A percentile compares a stretch with the other conserved stretches of the same genome.
Evolutionary conservation across 2,113 vertebrate species (phyloP).

Genomic region (Oncorhynchus keta): DNA sequence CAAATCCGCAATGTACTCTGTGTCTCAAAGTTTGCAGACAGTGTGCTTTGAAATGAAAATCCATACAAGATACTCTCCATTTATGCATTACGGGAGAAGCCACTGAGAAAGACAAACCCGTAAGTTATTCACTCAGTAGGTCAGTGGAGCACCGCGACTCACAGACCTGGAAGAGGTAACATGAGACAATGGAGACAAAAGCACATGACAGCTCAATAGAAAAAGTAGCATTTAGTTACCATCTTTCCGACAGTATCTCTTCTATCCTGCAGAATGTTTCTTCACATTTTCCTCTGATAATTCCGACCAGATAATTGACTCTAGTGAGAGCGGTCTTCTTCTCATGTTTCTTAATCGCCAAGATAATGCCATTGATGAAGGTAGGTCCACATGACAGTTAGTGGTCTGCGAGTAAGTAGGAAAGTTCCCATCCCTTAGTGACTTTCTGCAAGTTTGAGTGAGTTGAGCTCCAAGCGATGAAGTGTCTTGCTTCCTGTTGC

Average conservation of each 20-base stretch:
- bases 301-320: conserved; percentile 43
- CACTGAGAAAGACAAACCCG: neutral
- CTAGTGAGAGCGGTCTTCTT: conserved; percentile 20
- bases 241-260: conserved; percentile 59
- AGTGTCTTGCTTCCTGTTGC: conserved; percentile 57
- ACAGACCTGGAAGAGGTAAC: conserved; percentile 22
- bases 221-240: conserved; percentile 52
- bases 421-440: conserved; percentile 42
- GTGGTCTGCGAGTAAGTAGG: conserved; percentile 28
- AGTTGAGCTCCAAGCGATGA: conserved; percentile 25
- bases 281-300: conserved; percentile 42
- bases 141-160: conserved; percentile 20
- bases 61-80: neutral
- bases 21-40: neutral
- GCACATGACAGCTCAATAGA: neutral
- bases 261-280: conserved; percentile 37
- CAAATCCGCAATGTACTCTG: no score
- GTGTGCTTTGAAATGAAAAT: conserved; percentile 3
- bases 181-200: neutral
- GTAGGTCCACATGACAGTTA: conserved; percentile 46
- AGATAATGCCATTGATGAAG: conserved; percentile 19
- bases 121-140: conserved; percentile 1
- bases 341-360: conserved; percentile 51
- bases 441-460: conserved; percentile 24
- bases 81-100: neutral